Evolutionary conservation across 2,797 vertebrate species (phyloP), one percentile per base, ranked within the genome.

Genomic region (Malurus leucopterus): DNA sequence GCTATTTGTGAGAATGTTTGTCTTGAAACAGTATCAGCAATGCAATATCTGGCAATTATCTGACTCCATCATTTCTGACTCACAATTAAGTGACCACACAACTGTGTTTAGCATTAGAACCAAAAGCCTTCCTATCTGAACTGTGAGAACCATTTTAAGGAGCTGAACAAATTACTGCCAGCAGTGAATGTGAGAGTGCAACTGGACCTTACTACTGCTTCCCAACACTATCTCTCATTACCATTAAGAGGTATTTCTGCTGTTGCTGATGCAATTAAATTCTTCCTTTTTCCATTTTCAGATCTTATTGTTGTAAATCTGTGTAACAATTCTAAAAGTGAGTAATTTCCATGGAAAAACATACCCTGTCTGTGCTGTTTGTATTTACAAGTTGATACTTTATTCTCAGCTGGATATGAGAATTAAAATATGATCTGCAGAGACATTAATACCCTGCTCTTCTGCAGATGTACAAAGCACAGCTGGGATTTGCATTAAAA

Each of bases 21-120:
- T 84, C 62, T 90, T 84, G 50, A 78, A 92, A 86, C 32, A 86
- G 63, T 67, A 74, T 73, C 74, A 72, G 38, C 27, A 74, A 75
- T 69, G 59, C 68, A 89, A 3, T 70, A 84, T 76, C 75, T 90
- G 87, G 82, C 53, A 85, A 62, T 87, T 87, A 92, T 64, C 70
- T 84, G 47, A 74, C 73, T 61, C 41, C 71, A 2, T 43, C 53
- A 14, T 8, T 34, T 57, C 58, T 75, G 74, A 53, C 49, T 68
- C 49, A 54, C 73, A 74, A 75, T 54, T 44, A 67, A 47, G 78
- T 75, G 74, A 71, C 80, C 78, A 89, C 36, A 75, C 18, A 84
- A 81, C 61, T 68, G 46, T 63, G n/a, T 61, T 86, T 54, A 71
- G 84, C 12, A 47, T 24, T 67, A 44, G 9, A 41, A 78, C 24